Evolutionary conservation across 2,888 invertebrate genomes (phyloP), one percentile per base, ranked within the genome.

Genomic region (Chromoteleia sp.): DNA sequence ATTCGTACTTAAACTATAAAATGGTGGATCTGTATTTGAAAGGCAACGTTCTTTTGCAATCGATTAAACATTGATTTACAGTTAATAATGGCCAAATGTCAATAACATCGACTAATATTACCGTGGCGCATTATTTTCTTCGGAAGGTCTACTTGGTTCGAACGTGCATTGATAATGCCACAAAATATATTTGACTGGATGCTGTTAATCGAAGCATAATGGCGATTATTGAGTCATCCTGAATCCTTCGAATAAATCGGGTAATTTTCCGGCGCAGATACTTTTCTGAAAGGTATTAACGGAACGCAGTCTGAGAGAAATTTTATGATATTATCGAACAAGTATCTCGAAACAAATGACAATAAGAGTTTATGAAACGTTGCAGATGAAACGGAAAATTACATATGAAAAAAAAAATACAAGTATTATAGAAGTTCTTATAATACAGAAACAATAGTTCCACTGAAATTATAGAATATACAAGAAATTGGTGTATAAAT

Each of bases 51-150:
- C 33, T 54, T 63, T 63, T 1, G 19, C 21, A 43, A 25, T 52
- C 39, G 41, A 45, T 63, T 63, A 45, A 56, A 45, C 39, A 14
- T 17, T 48, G 48, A 74, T 65, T 63, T 56, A 56, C 29, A 48
- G 14, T 12, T 65, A 65, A 74, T 63, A 74, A 74, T 45, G 15
- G 54, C 7, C 10, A 48, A 45, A 56, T 74, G 74, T 74, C 65
- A 74, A 65, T 56, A 63, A 12, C 73, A 61, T 10, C n/a, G 33
- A 10, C 52, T 21, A 54, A 63, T 54, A 61, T 59, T 59, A 52
- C 39, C 30, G 14, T 19, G 5, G 29, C 17, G 3, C n/a, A 41
- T 52, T 73, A 59, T 61, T 73, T 61, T 56, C 54, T 61, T 54
- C 10, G 29, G 29, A 59, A 56, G 36, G 21, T 41, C 39, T 10